These are phyloP conservation scores for Endomychus coccineus DNA, from an alignment of 2,888 invertebrate species.

Conservation along the genomic window DNA sequence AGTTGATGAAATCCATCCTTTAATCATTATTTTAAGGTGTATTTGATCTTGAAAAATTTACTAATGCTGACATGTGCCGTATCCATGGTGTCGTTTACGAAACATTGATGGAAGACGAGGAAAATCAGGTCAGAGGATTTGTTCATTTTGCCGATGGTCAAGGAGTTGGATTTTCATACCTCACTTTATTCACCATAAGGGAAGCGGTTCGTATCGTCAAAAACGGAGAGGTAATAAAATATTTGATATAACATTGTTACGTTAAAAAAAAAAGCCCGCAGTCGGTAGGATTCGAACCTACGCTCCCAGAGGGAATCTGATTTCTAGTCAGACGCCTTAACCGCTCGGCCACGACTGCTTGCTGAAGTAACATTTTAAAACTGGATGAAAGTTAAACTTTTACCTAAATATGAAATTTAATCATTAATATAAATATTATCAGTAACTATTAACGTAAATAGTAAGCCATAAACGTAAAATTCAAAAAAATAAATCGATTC, in stretches of 20 bases:
- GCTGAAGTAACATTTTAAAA: too few species aligned
- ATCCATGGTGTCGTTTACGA: conserved; percentile 72
- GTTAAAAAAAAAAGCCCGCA: conserved; percentile 46
- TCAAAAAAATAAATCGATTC: too few species aligned
- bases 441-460: too few species aligned
- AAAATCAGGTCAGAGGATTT: conserved; percentile 69
- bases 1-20: too few species aligned
- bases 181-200: conserved; percentile 69
- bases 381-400: too few species aligned
- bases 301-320: conserved; percentile 87
- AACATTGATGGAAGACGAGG: conserved; percentile 73
- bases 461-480: too few species aligned
- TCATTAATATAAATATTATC: too few species aligned
- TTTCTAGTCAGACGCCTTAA: conserved; percentile 86
- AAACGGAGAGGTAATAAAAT: conserved; percentile 61
- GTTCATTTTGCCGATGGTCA: conserved; percentile 72
- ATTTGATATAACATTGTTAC: neutral
- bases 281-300: conserved; percentile 86
- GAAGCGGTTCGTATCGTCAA: conserved; percentile 74
- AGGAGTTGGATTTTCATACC: conserved; percentile 66
- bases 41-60: conserved; percentile 70
- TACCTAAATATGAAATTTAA: too few species aligned
- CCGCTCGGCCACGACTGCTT: conserved; percentile 79
- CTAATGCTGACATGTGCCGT: conserved; percentile 70
- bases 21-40: conserved; percentile 57